These are phyloP conservation scores for Orthosia gracilis DNA, from an alignment of 2,888 invertebrate genomes.

Conservation along the genomic window DNA sequence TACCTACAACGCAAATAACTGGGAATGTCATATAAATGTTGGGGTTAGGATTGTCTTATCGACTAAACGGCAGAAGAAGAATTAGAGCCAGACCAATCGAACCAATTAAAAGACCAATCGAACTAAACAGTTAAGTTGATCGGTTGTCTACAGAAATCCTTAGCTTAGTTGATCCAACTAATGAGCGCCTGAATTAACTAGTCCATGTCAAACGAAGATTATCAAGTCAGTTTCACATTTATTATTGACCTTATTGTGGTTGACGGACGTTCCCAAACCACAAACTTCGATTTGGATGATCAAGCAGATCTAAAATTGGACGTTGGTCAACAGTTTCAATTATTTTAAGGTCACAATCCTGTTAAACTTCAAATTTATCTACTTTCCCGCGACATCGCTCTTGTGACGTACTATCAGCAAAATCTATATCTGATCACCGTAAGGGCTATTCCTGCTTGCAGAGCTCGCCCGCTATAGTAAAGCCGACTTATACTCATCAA, in stretches of 20 bases:
- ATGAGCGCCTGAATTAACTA: conserved; percentile 18
- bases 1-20: not conserved
- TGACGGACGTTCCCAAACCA: conserved; percentile 5
- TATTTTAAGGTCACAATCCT: not conserved
- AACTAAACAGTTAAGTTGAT: not conserved
- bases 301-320: not conserved
- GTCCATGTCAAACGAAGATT: conserved; percentile 26
- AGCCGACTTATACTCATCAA: too few species aligned
- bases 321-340: not conserved
- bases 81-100: not conserved
- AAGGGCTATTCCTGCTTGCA: too few species aligned
- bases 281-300: conserved; percentile 16
- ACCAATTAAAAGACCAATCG: not conserved
- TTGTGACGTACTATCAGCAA: too few species aligned
- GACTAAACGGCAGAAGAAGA: not conserved
- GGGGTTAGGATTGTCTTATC: not conserved
- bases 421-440: too few species aligned
- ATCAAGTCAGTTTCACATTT: conserved; percentile 25
- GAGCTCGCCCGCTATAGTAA: too few species aligned
- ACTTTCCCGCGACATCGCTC: too few species aligned
- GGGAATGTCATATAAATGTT: not conserved
- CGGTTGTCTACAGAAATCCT: not conserved
- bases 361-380: too few species aligned
- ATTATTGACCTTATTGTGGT: conserved; percentile 27
- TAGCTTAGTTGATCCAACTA: not conserved